phyloP scores from a whole-genome alignment of 2,888 invertebrate species.

The Ectropis crepuscularia region DNA sequence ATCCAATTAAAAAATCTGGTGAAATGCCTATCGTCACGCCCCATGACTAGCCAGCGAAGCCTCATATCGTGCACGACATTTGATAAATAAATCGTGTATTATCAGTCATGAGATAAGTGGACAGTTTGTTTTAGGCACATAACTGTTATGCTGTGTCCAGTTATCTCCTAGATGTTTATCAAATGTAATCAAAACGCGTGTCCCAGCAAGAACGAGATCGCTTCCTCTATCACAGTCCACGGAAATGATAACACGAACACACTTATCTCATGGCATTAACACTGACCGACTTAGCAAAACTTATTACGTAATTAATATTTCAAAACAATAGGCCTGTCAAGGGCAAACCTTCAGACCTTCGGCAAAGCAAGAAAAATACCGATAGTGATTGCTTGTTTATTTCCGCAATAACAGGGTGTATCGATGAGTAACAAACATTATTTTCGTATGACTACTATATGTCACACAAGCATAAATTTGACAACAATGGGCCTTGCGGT shows the following conservation, averaged over 20 bases:
- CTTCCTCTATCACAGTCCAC: slow-evolving; percentile 48
- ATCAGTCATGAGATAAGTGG: slow-evolving; percentile 60
- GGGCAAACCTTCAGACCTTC: slow-evolving; percentile 9
- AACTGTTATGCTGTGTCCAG: slow-evolving; percentile 51
- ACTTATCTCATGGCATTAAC: slow-evolving; percentile 55
- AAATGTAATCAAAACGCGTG: slow-evolving; percentile 69
- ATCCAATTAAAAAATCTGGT: too few relatives aligned
- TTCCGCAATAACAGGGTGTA: slow-evolving; percentile 3
- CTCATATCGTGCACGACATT: slow-evolving; percentile 50
- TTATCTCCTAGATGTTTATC: slow-evolving; percentile 73
- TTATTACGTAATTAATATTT: slow-evolving; percentile 34
- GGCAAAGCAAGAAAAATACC: slow-evolving; percentile 7
- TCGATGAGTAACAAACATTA: too few relatives aligned
- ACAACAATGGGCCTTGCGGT: not conserved
- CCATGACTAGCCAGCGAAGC: slow-evolving; percentile 35
- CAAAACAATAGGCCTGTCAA: slow-evolving; percentile 24
- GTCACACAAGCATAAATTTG: too few relatives aligned
- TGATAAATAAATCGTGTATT: slow-evolving; percentile 64
- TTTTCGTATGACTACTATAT: too few relatives aligned
- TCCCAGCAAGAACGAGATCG: slow-evolving; percentile 56
- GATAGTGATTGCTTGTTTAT: slow-evolving; percentile 4
- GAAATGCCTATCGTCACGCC: slow-evolving; percentile 41
- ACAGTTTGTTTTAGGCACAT: slow-evolving; percentile 53
- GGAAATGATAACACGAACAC: slow-evolving; percentile 57
- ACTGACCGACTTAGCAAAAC: slow-evolving; percentile 60